Conservation (phyloP, 2,113 vertebrate species). For the Ammodytes marinus region DNA sequence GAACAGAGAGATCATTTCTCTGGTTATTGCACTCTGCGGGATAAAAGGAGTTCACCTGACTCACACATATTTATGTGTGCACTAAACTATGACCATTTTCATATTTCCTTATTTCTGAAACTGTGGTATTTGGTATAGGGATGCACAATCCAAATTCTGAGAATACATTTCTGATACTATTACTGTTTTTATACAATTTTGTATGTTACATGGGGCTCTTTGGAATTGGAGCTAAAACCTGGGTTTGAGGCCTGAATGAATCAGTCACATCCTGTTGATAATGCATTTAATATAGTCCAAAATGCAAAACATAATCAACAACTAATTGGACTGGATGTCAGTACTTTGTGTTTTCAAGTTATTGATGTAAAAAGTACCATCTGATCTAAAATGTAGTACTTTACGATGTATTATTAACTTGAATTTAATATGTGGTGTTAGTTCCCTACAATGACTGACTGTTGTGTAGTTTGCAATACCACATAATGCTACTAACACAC, state of each 20-base stretch:
- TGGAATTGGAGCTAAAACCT: too few species aligned
- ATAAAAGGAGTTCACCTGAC: constrained; percentile 26
- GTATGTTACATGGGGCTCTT: too few species aligned
- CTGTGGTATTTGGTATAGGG: neutral
- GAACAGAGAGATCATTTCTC: constrained; percentile 35
- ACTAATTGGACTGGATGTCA: neutral
- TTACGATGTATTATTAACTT: neutral
- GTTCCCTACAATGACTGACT: neutral
- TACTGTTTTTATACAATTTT: neutral
- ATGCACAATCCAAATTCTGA: neutral
- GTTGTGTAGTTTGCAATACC: neutral
- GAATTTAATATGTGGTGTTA: neutral
- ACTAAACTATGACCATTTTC: neutral
- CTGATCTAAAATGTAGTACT: neutral
- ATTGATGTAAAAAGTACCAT: too few species aligned
- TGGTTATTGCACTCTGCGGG: constrained; percentile 2
- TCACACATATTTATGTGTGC: neutral
- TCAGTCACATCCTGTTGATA: too few species aligned
- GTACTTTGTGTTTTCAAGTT: neutral
- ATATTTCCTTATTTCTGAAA: neutral
- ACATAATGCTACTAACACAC: neutral
- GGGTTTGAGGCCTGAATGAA: too few species aligned
- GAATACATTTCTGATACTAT: neutral
- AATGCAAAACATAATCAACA: neutral
- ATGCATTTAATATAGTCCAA: neutral